phyloP scores from a whole-genome alignment of 92 coral and sea anemone genomes.

The Diadumene lineata region DNA sequence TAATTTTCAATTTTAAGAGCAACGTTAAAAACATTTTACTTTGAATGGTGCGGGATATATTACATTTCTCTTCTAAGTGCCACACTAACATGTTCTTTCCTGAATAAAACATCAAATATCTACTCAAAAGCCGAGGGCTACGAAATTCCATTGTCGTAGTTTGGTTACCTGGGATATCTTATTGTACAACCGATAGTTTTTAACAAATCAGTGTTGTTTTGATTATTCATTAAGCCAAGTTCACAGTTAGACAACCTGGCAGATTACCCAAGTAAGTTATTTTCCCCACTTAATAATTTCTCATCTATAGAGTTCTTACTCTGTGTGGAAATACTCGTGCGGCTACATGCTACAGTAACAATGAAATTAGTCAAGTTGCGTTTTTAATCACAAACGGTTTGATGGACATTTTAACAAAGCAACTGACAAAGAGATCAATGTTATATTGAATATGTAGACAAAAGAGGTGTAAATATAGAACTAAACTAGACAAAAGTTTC shows the following conservation, averaged over 20 bases:
- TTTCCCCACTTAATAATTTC: no score
- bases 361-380: neutral
- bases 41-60: neutral
- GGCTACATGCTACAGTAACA: neutral
- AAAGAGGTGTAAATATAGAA: neutral
- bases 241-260: neutral
- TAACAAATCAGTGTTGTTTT: neutral
- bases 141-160: slow-evolving; percentile 16
- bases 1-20: no score
- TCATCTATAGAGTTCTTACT: no score
- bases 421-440: neutral
- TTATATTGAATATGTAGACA: neutral
- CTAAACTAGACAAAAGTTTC: neutral
- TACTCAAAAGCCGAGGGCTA: slow-evolving; percentile 11
- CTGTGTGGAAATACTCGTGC: no score
- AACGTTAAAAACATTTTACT: no score
- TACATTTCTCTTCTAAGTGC: slow-evolving; percentile 33
- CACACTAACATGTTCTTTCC: slow-evolving; percentile 28
- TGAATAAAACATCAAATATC: slow-evolving; percentile 23
- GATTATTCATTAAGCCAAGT: neutral
- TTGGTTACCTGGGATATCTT: slow-evolving; percentile 15
- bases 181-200: slow-evolving; percentile 5
- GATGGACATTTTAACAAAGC: neutral
- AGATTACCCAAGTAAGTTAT: neutral
- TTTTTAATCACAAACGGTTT: neutral